A percentile compares a stretch with the other conserved stretches of the same genome.
These are phyloP conservation scores for Rhea americana DNA, from an alignment of 2,113 vertebrate species.

Conservation along the genomic window DNA sequence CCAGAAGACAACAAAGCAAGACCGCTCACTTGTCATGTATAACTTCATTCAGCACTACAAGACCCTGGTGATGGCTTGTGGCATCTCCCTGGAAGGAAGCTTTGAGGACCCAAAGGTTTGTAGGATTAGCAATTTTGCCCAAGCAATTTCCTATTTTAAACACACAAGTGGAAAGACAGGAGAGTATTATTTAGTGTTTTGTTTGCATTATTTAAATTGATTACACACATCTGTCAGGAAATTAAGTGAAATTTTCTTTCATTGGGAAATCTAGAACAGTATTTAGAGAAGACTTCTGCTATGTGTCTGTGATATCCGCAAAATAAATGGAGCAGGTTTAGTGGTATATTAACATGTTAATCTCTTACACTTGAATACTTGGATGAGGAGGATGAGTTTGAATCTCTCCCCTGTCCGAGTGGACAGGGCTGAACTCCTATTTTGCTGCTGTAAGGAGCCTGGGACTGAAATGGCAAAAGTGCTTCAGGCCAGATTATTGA, in stretches of 20 bases:
- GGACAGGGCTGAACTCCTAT: background rate
- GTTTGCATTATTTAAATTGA: background rate
- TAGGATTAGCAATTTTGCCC: background rate
- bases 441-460: background rate
- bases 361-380: background rate
- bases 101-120: slow-evolving; percentile 95
- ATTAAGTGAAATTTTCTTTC: background rate
- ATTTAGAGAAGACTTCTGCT: background rate
- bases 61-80: slow-evolving; percentile 87
- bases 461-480: background rate
- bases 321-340: background rate
- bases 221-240: background rate
- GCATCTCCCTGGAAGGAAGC: slow-evolving; percentile 83
- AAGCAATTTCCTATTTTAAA: background rate
- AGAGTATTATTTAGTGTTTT: background rate
- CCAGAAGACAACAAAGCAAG: slow-evolving; percentile 52
- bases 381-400: background rate
- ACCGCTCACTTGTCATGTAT: slow-evolving; percentile 76
- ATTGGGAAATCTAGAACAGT: background rate
- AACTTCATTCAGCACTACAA: slow-evolving; percentile 92
- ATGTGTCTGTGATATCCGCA: background rate
- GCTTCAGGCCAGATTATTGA: background rate
- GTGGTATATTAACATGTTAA: background rate
- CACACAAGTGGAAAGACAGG: background rate
- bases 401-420: background rate